phyloP scores from a whole-genome alignment of 2,113 vertebrate genomes.

The Ictidomys tridecemlineatus region DNA sequence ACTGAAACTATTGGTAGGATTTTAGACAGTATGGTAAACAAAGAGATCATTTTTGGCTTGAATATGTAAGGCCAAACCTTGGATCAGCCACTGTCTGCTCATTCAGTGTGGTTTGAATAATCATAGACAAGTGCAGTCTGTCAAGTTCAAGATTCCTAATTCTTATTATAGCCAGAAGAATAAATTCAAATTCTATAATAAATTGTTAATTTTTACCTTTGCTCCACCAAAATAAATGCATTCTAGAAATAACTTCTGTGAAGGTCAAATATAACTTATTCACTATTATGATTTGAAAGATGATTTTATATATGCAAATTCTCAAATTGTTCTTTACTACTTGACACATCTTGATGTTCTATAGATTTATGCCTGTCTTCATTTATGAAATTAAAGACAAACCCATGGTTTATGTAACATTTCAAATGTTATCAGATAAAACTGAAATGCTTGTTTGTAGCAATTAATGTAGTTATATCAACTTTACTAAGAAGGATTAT shows the following conservation, averaged over 20 bases:
- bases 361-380: not conserved
- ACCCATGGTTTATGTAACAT: not conserved
- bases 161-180: not conserved
- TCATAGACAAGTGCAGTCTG: not conserved
- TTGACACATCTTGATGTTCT: not conserved
- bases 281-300: not conserved
- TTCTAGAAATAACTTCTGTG: not conserved
- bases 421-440: constrained; percentile 43
- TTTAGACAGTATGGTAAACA: not conserved
- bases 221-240: not conserved
- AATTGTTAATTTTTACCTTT: constrained; percentile 13
- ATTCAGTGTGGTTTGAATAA: not conserved
- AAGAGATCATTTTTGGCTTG: constrained; percentile 12
- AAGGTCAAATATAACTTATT: not conserved
- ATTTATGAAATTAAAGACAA: constrained; percentile 28
- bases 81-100: not conserved
- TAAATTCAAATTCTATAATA: constrained; percentile 15
- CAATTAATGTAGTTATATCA: not conserved
- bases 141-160: not conserved
- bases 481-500: not conserved
- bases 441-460: not conserved
- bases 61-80: not conserved
- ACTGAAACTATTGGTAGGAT: not conserved
- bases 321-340: constrained; percentile 44
- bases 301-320: not conserved